These are phyloP conservation scores for Campoletis sonorensis DNA, from an alignment of 1,140 invertebrate genomes.

Conservation along the genomic window DNA sequence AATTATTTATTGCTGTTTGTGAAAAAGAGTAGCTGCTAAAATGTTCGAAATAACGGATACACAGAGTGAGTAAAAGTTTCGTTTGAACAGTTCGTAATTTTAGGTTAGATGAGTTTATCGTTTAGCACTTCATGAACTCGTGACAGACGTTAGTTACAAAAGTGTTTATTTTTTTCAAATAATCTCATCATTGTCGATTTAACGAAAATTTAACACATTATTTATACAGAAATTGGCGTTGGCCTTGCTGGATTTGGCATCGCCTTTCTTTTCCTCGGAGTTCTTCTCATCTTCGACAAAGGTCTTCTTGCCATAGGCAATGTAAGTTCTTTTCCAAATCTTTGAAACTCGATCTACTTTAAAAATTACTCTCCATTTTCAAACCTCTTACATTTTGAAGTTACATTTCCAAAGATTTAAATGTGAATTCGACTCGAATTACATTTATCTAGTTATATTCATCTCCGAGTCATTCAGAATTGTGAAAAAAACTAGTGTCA, in stretches of 20 bases:
- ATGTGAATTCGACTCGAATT: too few relatives aligned
- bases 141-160: neutral
- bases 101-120: slow-evolving; percentile 32
- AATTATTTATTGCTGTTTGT: neutral
- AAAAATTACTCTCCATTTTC: slow-evolving; percentile 28
- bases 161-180: slow-evolving; percentile 18
- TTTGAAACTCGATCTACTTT: slow-evolving; percentile 16
- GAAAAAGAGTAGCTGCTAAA: slow-evolving; percentile 50
- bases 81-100: neutral
- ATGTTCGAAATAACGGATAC: slow-evolving; percentile 87
- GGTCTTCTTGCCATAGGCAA: slow-evolving; percentile 99
- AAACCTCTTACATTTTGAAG: neutral
- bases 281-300: slow-evolving; percentile 97
- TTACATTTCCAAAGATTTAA: too few relatives aligned
- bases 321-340: slow-evolving; percentile 80
- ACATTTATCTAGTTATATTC: too few relatives aligned
- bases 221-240: slow-evolving; percentile 94
- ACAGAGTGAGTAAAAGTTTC: slow-evolving; percentile 79
- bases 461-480: too few relatives aligned
- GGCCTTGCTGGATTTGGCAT: slow-evolving; percentile 97
- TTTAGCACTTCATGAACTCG: slow-evolving; percentile 47
- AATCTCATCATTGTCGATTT: slow-evolving; percentile 21
- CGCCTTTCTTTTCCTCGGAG: slow-evolving; percentile 95
- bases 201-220: slow-evolving; percentile 49
- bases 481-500: too few relatives aligned